Evolutionary conservation across 2,113 vertebrate genomes (phyloP).

Genomic region (Tapirus terrestris): DNA sequence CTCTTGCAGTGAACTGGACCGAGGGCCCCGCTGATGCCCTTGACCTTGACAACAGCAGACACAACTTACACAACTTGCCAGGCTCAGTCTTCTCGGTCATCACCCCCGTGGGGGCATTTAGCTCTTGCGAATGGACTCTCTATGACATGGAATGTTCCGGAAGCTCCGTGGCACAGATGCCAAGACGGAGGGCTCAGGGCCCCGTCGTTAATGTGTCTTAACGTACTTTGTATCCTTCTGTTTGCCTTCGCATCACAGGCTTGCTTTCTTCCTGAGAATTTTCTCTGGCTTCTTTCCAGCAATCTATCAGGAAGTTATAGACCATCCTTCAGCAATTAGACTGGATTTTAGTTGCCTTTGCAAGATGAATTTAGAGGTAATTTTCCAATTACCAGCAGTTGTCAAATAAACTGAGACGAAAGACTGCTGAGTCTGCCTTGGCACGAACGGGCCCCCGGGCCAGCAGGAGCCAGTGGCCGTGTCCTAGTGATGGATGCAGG

Average conservation of each 20-base stretch:
- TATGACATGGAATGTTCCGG: rapidly evolving
- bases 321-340: background rate
- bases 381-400: conserved; percentile 61
- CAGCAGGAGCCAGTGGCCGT: rapidly evolving
- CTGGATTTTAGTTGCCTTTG: conserved; percentile 31
- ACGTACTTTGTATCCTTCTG: rapidly evolving
- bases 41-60: background rate
- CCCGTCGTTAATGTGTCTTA: rapidly evolving
- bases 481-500: background rate
- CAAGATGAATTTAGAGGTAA: conserved; percentile 57
- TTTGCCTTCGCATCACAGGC: rapidly evolving
- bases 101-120: rapidly evolving
- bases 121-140: background rate
- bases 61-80: rapidly evolving
- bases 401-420: conserved; percentile 19
- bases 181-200: rapidly evolving
- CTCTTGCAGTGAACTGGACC: background rate
- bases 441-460: rapidly evolving
- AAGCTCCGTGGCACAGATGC: background rate
- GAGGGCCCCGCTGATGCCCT: background rate
- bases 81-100: background rate
- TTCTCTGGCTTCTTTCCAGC: conserved; percentile 12
- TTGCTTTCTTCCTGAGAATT: background rate
- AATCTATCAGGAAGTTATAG: background rate
- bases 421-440: background rate